Evolutionary conservation across 2,888 invertebrate genomes (phyloP).

Genomic region (Andrena fulva): DNA sequence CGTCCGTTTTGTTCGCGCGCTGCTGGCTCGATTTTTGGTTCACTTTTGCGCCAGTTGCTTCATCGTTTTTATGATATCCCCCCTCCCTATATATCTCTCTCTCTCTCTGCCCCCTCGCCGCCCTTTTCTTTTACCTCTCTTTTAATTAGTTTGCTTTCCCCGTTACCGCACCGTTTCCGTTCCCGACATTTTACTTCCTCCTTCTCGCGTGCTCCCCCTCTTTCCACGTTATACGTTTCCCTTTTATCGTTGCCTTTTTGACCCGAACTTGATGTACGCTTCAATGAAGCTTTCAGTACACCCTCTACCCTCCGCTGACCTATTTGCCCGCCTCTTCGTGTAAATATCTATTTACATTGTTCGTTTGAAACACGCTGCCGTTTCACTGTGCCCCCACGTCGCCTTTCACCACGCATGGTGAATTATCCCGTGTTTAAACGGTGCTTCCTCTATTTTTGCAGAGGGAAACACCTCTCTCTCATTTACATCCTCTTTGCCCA

Average conservation of each 20-base stretch:
- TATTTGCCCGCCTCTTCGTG: not conserved
- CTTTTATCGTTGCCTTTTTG: not conserved
- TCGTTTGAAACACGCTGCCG: not conserved
- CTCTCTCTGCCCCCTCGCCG: not conserved
- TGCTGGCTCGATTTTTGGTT: constrained; percentile 38
- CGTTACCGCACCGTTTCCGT: constrained; percentile 23
- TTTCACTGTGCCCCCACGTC: not conserved
- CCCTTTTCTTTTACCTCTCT: not conserved
- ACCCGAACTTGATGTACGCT: constrained; percentile 19
- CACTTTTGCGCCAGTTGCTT: constrained; percentile 17
- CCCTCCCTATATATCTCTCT: too few relatives aligned
- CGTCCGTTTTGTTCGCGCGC: constrained; percentile 17
- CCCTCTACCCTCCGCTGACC: not conserved
- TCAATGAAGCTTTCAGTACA: constrained; percentile 3
- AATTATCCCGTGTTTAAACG: not conserved
- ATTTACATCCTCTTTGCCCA: not conserved
- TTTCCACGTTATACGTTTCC: not conserved
- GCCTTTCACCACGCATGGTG: not conserved
- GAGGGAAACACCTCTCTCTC: not conserved
- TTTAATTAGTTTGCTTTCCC: constrained; percentile 39
- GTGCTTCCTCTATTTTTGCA: not conserved
- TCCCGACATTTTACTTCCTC: constrained; percentile 6
- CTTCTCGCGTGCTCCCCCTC: not conserved
- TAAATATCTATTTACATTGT: not conserved
- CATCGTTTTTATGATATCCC: constrained; percentile 15